Evolutionary conservation across 2,888 invertebrate genomes (phyloP).

Genomic region (Lasioglossum morio): DNA sequence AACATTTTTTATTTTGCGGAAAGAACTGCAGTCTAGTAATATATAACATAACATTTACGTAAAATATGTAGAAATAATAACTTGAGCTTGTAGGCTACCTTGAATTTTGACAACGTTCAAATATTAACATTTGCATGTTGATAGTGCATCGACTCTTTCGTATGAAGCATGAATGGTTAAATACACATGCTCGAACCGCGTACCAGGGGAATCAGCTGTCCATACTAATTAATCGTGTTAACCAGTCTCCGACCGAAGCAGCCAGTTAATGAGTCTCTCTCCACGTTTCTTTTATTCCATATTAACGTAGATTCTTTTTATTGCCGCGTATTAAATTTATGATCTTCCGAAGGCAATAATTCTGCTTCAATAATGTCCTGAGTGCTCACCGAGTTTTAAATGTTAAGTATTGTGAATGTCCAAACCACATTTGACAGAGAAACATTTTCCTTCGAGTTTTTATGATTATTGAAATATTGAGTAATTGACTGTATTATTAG

Average conservation of each 20-base stretch:
- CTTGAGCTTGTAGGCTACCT: background rate
- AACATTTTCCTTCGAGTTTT: background rate
- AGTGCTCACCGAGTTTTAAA: background rate
- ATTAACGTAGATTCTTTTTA: background rate
- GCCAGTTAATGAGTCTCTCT: background rate
- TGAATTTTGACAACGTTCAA: background rate
- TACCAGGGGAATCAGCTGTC: conserved; percentile 7
- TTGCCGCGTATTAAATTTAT: background rate
- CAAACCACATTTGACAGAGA: background rate
- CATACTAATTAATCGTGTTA: conserved; percentile 8
- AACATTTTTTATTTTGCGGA: too few species aligned
- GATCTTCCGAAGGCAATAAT: background rate
- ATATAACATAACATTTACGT: background rate
- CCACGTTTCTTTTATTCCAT: background rate
- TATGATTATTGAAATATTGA: background rate
- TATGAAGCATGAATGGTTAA: conserved; percentile 16
- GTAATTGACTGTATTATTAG: background rate
- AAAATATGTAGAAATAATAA: background rate
- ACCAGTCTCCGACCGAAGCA: background rate
- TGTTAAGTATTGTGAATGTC: background rate
- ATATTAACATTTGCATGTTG: background rate
- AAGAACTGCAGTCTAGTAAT: too few species aligned
- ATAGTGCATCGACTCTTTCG: background rate
- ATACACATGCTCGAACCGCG: conserved; percentile 20
- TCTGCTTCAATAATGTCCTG: background rate